Base-by-base conservation (phyloP, 2,888 invertebrate genomes). In the Eilema depressum region DNA sequence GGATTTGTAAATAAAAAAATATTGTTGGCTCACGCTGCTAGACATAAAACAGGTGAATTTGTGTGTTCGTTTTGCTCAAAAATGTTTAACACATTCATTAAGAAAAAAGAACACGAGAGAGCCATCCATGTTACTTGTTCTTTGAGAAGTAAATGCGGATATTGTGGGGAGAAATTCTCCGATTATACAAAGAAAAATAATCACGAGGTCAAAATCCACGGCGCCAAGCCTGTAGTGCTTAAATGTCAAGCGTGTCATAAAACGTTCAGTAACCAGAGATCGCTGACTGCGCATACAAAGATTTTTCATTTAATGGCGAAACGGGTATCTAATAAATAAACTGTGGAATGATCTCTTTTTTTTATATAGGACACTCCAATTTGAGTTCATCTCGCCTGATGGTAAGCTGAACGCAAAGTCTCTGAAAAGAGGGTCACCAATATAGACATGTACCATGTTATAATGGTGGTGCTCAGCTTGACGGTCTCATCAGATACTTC, bases 231-330 rank as follows among this genome's bases (percentile, higher is more conserved):
- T 2, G 78, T 91, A 0, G 88, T 92, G 0, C 84, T 95, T 11
- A 87, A 88, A 7, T 96, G 96, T 69, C 89, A 91, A 23, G 92
- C 95, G 0, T 96, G 96, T 73, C 92, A 92, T 0, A 94, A 92
- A 73, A 88, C 86, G 0, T 96, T 95, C 76, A 91, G 92, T 47
- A 95, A 95, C 71, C 95, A 95, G 57, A 91, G 95, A 30, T 87
- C 95, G 12, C 82, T 96, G 25, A 94, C 92, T 7, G 88, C 90
- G 2, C 96, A 96, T 66, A 93, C 91, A 28, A 90, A 95, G 65
- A 81, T 80, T 0, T 91, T 87, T 67, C 93, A 93, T 79, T 76
- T 91, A 68, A 85, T 91, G 88, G 86, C 88, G 66, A 86, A 86
- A 41, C 72, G 81, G 5, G 14, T 75, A 23, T 33, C 74, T 3